Evolutionary conservation across 1,140 invertebrate genomes (phyloP), one percentile per base, ranked within the genome.

Genomic region (Micrasema minimum): DNA sequence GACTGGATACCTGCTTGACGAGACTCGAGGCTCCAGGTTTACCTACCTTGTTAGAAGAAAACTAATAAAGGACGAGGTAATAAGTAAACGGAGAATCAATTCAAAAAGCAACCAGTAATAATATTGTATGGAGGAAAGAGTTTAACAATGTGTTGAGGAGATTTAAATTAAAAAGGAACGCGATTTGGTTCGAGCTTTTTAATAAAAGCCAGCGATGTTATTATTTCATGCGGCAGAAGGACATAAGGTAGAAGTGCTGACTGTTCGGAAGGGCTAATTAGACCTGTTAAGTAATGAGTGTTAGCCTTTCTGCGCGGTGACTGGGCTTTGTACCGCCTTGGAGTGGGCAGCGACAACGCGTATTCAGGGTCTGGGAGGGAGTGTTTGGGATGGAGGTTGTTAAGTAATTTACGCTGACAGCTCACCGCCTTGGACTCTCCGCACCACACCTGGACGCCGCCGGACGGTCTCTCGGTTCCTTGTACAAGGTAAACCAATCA

Each of bases 401-500:
- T 43, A 22, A 48, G 14, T 72, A 72, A 72, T 72, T 72, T 72
- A 72, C 41, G 46, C 48, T 68, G 70, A 72, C 66, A 68, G 70
- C 38, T 65, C 48, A 59, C 64, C 66, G 71, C 66, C 71, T 66
- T 46, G 59, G 59, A 64, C 22, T 64, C 35, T 59, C 35, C 55
- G 20, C 35, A 20, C 20, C 26, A 64, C 59, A 64, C 59, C 59
- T 64, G 59, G 59, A 64, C 59, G 59, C 26, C 26, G 26, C 26
- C 26, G 26, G 26, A 31, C 26, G 26, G 59, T 46, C 59, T 14
- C 43, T 64, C 41, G n/a, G 59, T 59, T 11, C 55, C 55, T 59
- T 59, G 55, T 43, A 38, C 37, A 18, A 59, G 55, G 55, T 59
- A 59, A 59, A 59, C 55, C 55, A 59, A 59, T 59, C 55, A 41